A percentile compares a stretch with the other conserved stretches of the same genome.
phyloP scores from a whole-genome alignment of 2,797 vertebrate genomes.

The Trichosurus vulpecula region DNA sequence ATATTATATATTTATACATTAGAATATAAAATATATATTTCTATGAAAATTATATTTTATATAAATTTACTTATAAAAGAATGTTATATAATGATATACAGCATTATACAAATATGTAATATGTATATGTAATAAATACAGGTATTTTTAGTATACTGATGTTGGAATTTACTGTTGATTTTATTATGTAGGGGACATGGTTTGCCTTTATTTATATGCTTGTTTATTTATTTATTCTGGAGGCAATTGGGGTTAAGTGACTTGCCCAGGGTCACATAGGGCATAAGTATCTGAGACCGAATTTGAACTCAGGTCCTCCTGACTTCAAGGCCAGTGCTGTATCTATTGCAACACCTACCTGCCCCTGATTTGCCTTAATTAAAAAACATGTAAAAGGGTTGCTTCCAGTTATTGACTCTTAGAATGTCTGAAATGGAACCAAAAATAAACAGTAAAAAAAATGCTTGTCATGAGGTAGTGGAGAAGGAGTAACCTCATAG shows the following conservation, averaged over 20 bases:
- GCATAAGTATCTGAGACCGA: neutral
- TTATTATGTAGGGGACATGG: neutral
- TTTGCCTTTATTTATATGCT: neutral
- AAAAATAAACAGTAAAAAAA: neutral
- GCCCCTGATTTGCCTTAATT: neutral
- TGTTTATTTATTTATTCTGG: neutral
- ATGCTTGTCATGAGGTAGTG: neutral
- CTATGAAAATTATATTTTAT: neutral
- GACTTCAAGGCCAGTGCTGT: neutral
- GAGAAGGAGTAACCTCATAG: neutral
- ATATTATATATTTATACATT: neutral
- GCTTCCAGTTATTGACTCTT: constrained; percentile 6
- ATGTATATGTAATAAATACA: neutral
- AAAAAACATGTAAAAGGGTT: neutral
- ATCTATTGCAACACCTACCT: no score
- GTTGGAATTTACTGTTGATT: neutral
- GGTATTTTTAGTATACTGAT: neutral
- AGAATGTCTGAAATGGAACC: neutral
- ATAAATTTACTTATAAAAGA: neutral
- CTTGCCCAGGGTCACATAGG: neutral
- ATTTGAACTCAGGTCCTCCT: neutral
- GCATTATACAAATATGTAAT: neutral
- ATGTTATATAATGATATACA: neutral
- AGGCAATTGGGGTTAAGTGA: neutral
- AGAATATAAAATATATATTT: constrained; percentile 4